These are phyloP conservation scores for Polypedilum vanderplanki DNA, from an alignment of 1,140 invertebrate species.

Conservation along the genomic window DNA sequence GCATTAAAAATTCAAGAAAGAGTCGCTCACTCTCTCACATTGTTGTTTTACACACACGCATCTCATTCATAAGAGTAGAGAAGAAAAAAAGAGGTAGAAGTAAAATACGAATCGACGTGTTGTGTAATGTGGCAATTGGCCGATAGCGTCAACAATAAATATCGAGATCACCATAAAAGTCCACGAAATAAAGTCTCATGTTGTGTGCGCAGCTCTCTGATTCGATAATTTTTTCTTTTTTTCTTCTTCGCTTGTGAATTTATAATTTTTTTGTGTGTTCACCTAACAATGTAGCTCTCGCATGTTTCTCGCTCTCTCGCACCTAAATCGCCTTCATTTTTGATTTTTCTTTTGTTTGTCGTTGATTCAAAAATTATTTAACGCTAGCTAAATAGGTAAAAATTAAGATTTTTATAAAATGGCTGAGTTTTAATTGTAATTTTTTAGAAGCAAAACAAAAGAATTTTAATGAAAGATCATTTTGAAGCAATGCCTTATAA, in stretches of 20 bases:
- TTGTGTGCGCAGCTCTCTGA: slow-evolving; percentile 8
- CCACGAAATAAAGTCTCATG: slow-evolving; percentile 1
- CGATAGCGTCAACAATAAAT: neutral
- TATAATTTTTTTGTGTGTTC: neutral
- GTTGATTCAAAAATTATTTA: neutral
- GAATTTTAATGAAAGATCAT: no score
- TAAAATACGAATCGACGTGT: neutral
- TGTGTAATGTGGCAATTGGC: slow-evolving; percentile 9
- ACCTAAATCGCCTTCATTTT: slow-evolving; percentile 22
- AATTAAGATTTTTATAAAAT: no score
- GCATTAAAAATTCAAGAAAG: no score
- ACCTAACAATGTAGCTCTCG: neutral
- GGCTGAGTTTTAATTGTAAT: no score
- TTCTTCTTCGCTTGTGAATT: neutral
- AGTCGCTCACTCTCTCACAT: no score
- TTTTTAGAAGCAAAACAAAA: no score
- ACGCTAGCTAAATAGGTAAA: no score
- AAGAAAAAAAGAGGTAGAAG: neutral
- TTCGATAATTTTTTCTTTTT: neutral
- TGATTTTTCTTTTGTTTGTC: slow-evolving; percentile 15
- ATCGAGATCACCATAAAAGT: slow-evolving; percentile 15
- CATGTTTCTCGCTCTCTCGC: no score
- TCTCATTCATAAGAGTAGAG: neutral
- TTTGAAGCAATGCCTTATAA: no score
- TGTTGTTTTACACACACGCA: no score